These are phyloP conservation scores for Tolypeutes matacus DNA, from an alignment of 2,797 vertebrate genomes.

Conservation along the genomic window DNA sequence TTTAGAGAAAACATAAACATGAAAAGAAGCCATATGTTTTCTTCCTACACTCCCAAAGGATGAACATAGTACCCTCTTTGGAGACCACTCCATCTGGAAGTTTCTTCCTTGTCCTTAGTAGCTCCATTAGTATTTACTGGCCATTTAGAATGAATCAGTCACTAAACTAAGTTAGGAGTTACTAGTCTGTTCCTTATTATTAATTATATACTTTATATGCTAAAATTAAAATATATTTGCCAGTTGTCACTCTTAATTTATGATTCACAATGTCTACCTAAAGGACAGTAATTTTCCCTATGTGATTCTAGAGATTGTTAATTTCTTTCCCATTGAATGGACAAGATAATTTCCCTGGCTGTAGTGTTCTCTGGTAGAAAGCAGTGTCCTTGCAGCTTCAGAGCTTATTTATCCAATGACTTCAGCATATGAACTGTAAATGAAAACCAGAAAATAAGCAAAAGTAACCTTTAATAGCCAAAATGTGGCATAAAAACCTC, in stretches of 20 bases:
- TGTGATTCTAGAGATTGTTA: slow-evolving; percentile 54
- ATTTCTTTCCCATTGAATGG: slow-evolving; percentile 38
- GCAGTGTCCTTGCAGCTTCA: background rate
- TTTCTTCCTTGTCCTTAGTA: background rate
- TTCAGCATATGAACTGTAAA: slow-evolving; percentile 27
- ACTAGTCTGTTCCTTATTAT: no score
- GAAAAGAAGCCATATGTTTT: background rate
- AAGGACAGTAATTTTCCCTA: background rate
- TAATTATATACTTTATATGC: background rate
- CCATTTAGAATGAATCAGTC: background rate
- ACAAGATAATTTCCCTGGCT: slow-evolving; percentile 53
- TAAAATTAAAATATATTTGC: slow-evolving; percentile 45
- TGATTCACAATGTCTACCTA: background rate
- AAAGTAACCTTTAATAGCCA: slow-evolving; percentile 29
- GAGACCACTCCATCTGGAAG: background rate
- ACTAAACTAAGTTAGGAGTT: background rate
- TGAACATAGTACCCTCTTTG: background rate
- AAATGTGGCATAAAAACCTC: background rate
- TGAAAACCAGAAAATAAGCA: slow-evolving; percentile 56
- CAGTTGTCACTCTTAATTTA: slow-evolving; percentile 24
- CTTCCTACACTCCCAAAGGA: background rate
- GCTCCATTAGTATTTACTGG: background rate
- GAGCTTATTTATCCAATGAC: slow-evolving; percentile 19
- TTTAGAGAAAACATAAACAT: background rate
- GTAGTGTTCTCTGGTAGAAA: slow-evolving; percentile 10